Evolutionary conservation across 1,140 invertebrate species (phyloP).

Genomic region (Nasonia vitripennis): DNA sequence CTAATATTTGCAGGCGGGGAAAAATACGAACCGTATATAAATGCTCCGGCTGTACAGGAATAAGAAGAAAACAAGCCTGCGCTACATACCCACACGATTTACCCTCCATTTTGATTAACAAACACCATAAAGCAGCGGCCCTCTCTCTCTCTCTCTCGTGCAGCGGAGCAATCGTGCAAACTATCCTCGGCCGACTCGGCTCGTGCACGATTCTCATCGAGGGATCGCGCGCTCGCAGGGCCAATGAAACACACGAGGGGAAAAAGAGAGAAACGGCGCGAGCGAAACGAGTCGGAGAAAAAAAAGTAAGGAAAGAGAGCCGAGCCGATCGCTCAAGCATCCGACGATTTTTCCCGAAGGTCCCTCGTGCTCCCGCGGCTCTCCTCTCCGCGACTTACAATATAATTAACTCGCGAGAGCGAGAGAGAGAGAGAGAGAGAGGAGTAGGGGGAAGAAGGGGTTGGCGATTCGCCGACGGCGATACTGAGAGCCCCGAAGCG

Average conservation of each 20-base stretch:
- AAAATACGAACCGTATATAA: not conserved
- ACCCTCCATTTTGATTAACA: constrained; percentile 51
- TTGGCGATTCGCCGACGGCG: constrained; percentile 28
- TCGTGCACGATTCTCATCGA: constrained; percentile 39
- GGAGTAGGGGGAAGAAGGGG: not conserved
- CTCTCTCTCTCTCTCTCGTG: constrained; percentile 20
- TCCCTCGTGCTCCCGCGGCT: not conserved
- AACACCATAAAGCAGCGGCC: constrained; percentile 42
- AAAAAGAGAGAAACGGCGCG: constrained; percentile 23
- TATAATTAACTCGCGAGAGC: constrained; percentile 35
- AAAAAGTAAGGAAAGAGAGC: not conserved
- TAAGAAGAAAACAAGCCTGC: not conserved
- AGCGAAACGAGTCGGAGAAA: constrained; percentile 5
- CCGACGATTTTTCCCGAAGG: not conserved
- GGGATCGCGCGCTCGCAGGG: not conserved
- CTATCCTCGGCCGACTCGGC: constrained; percentile 33
- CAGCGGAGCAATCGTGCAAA: constrained; percentile 28
- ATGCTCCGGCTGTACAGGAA: not conserved
- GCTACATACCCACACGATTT: constrained; percentile 27
- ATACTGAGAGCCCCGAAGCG: constrained; percentile 33
- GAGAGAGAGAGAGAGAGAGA: not conserved
- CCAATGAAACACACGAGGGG: constrained; percentile 27
- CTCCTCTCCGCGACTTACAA: constrained; percentile 14
- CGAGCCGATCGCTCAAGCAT: constrained; percentile 32
- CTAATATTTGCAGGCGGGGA: not conserved